Base-by-base conservation (phyloP, 2,113 vertebrate genomes). In the Perognathus longimembris region DNA sequence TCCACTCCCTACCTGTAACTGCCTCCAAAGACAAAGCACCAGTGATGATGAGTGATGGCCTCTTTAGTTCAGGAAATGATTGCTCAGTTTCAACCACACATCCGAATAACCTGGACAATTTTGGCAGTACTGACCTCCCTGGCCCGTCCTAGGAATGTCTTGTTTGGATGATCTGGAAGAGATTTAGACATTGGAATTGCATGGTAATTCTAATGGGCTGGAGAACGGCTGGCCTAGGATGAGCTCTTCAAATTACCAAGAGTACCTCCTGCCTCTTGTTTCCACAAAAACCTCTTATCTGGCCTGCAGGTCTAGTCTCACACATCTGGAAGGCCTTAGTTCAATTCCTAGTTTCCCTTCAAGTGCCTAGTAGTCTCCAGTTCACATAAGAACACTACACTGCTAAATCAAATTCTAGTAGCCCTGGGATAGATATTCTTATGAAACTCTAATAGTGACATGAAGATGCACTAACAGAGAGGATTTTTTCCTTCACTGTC, bases 381-480 rank as follows among this genome's bases (percentile, higher is more conserved):
- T 6, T 28, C 71, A 54, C 67, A 66, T 36, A 63, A 80, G 32
- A 61, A 40, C 22, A 67, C 9, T 67, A 45, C 45, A 54, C 4
- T 20, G 24, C 61, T 66, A 89, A 92, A 73, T 90, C 73, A 66
- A 76, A 93, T 79, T 87, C n/a, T 38, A 81, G 57, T 21, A 85
- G 61, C 42, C 14, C 28, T 38, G 38, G 38, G 12, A 38, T 61
- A 77, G 64, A 70, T 71, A 54, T 20, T 66, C 40, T 34, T 86
- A 88, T 24, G 45, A 89, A 28, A 70, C 26, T 57, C 80, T 85
- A 32, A 32, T 7, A 24, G n/a, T 75, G 34, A 71, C 34, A 73
- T 2, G 1, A 70, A 8, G 42, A 20, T 12, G 3, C 20, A 61
- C 32, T 70, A 70, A 26, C 36, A 66, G 38, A 66, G 38, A 85